Evolutionary conservation across 2,888 invertebrate species (phyloP).

Genomic region (Habrosyne pyritoides): DNA sequence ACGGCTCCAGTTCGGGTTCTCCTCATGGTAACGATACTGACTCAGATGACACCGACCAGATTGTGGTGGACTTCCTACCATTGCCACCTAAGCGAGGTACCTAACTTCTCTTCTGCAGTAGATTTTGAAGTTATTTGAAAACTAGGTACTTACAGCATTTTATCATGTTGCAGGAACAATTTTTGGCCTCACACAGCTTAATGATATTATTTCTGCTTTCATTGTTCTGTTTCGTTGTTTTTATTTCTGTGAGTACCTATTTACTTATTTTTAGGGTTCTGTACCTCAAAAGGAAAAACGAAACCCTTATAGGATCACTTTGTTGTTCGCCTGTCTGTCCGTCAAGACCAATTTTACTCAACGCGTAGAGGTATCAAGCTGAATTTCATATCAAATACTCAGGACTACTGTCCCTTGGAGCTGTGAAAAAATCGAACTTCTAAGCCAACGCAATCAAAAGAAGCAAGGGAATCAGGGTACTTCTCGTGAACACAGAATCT

Average conservation of each 20-base stretch:
- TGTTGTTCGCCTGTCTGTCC: no score
- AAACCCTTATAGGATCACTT: no score
- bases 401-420: no score
- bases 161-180: slow-evolving; percentile 1
- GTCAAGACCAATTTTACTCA: no score
- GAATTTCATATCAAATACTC: no score
- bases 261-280: slow-evolving; percentile 22
- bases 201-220: not conserved
- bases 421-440: no score
- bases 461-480: no score
- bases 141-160: not conserved
- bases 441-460: no score
- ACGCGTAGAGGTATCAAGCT: no score
- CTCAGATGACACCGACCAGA: slow-evolving; percentile 65
- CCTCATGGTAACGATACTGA: slow-evolving; percentile 55
- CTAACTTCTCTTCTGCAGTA: slow-evolving; percentile 10
- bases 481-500: no score
- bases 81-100: slow-evolving; percentile 70
- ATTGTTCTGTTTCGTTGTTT: not conserved
- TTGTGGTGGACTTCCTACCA: slow-evolving; percentile 63
- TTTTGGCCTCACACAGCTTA: not conserved
- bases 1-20: slow-evolving; percentile 1
- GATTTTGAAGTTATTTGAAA: not conserved
- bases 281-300: no score
- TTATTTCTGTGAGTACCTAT: not conserved